Evolutionary conservation across 2,797 vertebrate genomes (phyloP).

Genomic region (Nasua narica): DNA sequence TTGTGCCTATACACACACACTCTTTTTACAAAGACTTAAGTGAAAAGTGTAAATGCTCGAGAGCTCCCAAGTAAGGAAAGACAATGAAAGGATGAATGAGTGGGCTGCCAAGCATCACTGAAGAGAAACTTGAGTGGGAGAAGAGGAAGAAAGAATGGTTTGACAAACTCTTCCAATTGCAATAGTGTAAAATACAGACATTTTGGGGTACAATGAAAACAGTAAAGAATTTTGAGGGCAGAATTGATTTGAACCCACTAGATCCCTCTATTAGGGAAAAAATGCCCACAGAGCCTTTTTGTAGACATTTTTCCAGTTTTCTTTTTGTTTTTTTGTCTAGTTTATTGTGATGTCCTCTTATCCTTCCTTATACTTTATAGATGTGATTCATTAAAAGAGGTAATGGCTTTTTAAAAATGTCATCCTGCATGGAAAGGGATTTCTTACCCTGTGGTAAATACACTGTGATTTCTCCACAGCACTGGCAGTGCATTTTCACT

Average conservation of each 20-base stretch:
- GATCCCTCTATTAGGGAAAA: not conserved
- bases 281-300: not conserved
- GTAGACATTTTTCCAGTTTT: not conserved
- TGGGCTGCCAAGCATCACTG: not conserved
- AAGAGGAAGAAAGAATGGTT: conserved; percentile 2
- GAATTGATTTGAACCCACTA: not conserved
- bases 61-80: not conserved
- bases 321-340: not conserved
- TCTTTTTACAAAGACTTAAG: not conserved
- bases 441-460: not conserved
- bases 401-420: not conserved
- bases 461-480: not conserved
- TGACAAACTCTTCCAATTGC: not conserved
- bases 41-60: conserved; percentile 3
- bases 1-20: not conserved
- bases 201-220: not conserved
- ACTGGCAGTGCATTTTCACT: not conserved
- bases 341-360: not conserved
- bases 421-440: not conserved
- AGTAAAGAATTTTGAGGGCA: not conserved
- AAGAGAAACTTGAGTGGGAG: not conserved
- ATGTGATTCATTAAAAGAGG: not conserved
- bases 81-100: conserved; percentile 12
- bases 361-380: not conserved
- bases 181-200: not conserved